Evolutionary conservation across 2,888 invertebrate genomes (phyloP).

Genomic region (Cephus rjabovi): DNA sequence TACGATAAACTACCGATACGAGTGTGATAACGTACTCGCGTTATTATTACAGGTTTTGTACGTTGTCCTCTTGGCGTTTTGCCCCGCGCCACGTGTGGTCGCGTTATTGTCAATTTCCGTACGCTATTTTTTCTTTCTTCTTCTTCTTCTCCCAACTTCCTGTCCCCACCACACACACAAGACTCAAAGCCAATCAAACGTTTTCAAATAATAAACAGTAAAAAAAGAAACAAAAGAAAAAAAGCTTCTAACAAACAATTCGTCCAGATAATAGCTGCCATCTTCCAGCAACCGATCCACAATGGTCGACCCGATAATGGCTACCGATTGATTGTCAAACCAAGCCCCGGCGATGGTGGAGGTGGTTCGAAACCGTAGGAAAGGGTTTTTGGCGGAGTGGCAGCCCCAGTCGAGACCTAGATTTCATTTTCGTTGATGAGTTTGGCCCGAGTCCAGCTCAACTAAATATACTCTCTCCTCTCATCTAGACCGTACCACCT

Average conservation of each 20-base stretch:
- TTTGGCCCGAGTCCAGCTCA: conserved; percentile 62
- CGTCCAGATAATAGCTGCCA: not conserved
- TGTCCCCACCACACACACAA: not conserved
- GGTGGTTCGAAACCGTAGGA: not conserved
- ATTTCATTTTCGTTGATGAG: conserved; percentile 67
- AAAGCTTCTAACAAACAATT: conserved; percentile 6
- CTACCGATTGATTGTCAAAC: not conserved
- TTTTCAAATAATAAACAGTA: not conserved
- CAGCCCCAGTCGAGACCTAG: conserved; percentile 52
- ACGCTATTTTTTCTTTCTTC: not conserved
- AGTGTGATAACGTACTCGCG: not conserved
- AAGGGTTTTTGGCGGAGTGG: conserved; percentile 5
- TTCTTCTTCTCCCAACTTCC: not conserved
- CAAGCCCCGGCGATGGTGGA: not conserved
- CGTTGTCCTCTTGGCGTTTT: not conserved
- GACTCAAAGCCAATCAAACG: not conserved
- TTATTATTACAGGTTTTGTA: conserved; percentile 1
- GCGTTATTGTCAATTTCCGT: not conserved
- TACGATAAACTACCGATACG: not conserved
- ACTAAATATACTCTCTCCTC: conserved; percentile 64
- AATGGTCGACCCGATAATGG: not conserved
- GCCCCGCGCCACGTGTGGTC: not conserved
- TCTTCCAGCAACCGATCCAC: not conserved
- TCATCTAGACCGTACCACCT: conserved; percentile 36
- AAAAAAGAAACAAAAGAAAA: not conserved